Conservation (phyloP, 1,140 invertebrate genomes). For the Euborellia annulipes region DNA sequence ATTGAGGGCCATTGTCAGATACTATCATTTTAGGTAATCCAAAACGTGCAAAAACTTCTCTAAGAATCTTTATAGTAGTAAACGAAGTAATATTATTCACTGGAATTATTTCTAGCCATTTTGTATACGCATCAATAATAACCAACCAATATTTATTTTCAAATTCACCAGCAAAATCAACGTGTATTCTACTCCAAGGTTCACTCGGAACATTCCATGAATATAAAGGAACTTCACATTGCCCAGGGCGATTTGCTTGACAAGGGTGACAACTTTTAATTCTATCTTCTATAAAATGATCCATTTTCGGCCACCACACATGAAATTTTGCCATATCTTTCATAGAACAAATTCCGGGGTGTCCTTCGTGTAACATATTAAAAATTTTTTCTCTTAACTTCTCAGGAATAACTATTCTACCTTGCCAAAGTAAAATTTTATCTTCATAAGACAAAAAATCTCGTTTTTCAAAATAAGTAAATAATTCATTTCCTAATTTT, state of each 20-base stretch:
- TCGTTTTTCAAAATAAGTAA: conserved; percentile 1
- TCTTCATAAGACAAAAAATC: conserved; percentile 9
- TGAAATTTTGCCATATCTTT: conserved; percentile 11
- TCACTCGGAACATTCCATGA: not conserved
- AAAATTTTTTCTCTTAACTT: not conserved
- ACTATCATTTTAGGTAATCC: conserved; percentile 16
- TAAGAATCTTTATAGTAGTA: not conserved
- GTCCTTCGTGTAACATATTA: conserved; percentile 7
- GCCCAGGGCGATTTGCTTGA: too few species aligned
- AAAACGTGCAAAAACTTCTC: conserved; percentile 12
- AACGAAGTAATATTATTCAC: not conserved
- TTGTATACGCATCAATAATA: not conserved
- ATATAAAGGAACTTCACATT: too few species aligned
- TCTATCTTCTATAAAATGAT: not conserved
- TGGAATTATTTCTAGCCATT: not conserved
- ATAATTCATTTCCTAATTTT: too few species aligned
- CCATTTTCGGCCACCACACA: conserved; percentile 9
- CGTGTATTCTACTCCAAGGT: not conserved
- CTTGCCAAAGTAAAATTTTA: conserved; percentile 10
- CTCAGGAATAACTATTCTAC: conserved; percentile 3
- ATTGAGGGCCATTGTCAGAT: conserved; percentile 20
- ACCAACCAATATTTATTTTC: not conserved
- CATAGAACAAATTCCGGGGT: conserved; percentile 10
- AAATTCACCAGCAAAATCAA: not conserved
- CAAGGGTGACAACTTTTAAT: too few species aligned